phyloP scores from a whole-genome alignment of 2,113 vertebrate species.

The Lycaon pictus region DNA sequence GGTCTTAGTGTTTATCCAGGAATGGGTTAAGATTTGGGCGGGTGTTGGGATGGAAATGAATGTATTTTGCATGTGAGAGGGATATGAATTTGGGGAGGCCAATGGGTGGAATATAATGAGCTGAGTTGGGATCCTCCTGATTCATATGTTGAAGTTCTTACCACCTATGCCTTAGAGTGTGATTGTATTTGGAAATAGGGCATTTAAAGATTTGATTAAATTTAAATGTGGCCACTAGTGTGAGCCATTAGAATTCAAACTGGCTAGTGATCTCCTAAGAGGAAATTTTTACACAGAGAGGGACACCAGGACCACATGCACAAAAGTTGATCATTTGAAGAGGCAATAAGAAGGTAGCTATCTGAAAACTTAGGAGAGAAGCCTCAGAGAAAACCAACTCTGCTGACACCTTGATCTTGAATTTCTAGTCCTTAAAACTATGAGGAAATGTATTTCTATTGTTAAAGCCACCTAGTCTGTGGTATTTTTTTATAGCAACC shows the following conservation, averaged over 20 bases:
- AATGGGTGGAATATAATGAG: not conserved
- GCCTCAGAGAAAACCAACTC: not conserved
- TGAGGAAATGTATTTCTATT: not conserved
- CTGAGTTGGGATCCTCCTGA: not conserved
- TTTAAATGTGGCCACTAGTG: not conserved
- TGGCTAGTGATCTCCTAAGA: not conserved
- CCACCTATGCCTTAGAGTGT: not conserved
- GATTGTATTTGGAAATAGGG: not conserved
- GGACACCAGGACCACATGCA: not conserved
- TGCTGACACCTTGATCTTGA: not conserved
- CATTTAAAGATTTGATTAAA: not conserved
- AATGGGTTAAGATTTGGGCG: not conserved
- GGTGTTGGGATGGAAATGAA: not conserved
- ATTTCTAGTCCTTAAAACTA: not conserved
- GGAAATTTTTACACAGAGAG: not conserved
- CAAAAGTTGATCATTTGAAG: not conserved
- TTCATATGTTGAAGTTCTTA: not conserved
- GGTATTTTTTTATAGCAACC: not conserved
- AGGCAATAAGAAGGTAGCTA: not conserved
- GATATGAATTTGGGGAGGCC: not conserved
- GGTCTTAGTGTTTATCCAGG: not conserved
- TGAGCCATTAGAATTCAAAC: not conserved
- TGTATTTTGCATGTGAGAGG: not conserved
- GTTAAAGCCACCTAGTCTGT: not conserved
- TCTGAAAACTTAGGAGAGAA: not conserved